Evolutionary conservation across 2,113 vertebrate species (phyloP).

Genomic region (Campylorhamphus procurvoides): DNA sequence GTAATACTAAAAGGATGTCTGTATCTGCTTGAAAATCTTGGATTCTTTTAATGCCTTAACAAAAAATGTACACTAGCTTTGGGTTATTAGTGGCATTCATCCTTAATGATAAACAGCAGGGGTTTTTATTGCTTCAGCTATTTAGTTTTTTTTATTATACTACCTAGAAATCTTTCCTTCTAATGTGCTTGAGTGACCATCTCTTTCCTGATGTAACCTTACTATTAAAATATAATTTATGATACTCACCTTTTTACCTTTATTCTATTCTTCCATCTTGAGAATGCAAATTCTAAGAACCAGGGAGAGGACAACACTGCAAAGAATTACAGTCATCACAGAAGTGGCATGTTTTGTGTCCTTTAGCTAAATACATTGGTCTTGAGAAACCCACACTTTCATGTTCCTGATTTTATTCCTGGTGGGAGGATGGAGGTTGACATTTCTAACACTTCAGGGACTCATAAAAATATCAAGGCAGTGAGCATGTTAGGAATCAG

Average conservation of each 20-base stretch:
- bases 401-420: constrained; percentile 1
- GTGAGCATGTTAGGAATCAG: constrained; percentile 5
- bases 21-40: neutral
- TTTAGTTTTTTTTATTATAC: neutral
- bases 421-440: neutral
- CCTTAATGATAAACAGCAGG: neutral
- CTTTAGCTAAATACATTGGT: neutral
- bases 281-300: neutral
- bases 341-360: neutral
- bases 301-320: neutral
- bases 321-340: neutral
- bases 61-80: neutral
- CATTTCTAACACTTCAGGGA: neutral
- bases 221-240: neutral
- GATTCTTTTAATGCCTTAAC: neutral
- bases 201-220: neutral
- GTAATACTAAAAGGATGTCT: neutral
- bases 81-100: neutral
- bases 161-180: neutral
- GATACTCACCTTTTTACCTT: neutral
- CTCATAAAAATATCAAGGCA: neutral
- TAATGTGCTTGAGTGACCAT: neutral
- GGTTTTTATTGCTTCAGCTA: neutral
- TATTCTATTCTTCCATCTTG: neutral
- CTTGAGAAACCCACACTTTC: neutral